Percentiles rank a stretch among this genome's conserved stretches.
These are phyloP conservation scores for Ailurus styani DNA, from an alignment of 2,113 vertebrate genomes.

Conservation along the genomic window DNA sequence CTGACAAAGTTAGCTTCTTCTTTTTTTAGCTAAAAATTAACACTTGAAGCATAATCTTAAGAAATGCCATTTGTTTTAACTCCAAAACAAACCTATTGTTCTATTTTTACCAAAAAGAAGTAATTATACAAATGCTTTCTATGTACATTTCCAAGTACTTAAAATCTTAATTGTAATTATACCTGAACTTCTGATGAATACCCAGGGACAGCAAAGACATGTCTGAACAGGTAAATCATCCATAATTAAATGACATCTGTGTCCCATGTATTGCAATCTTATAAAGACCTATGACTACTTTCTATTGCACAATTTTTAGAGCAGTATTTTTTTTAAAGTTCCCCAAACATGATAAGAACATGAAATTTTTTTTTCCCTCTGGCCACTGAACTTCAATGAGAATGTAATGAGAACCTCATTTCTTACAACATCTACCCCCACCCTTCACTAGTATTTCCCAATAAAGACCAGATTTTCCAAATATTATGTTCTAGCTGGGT, in stretches of 20 bases:
- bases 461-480: slow-evolving; percentile 48
- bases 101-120: neutral
- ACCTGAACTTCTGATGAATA: slow-evolving; percentile 15
- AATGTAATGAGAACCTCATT: slow-evolving; percentile 37
- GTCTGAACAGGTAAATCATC: slow-evolving; percentile 37
- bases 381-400: slow-evolving; percentile 28
- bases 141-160: slow-evolving; percentile 14
- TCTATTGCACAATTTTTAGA: slow-evolving; percentile 60
- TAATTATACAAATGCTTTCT: slow-evolving; percentile 4
- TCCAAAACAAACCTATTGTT: slow-evolving; percentile 13
- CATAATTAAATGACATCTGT: slow-evolving; percentile 43
- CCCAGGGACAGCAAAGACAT: slow-evolving; percentile 34
- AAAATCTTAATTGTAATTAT: slow-evolving; percentile 39
- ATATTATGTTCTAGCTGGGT: neutral
- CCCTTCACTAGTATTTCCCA: neutral
- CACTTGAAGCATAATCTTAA: neutral
- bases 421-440: neutral
- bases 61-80: slow-evolving; percentile 12
- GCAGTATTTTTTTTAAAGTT: slow-evolving; percentile 27
- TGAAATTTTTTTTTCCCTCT: neutral
- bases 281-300: slow-evolving; percentile 36
- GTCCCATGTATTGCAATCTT: neutral
- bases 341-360: slow-evolving; percentile 55
- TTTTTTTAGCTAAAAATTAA: slow-evolving; percentile 12
- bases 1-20: neutral